Evolutionary conservation across 2,888 invertebrate species (phyloP).

Genomic region (Hyppa rectilinea): DNA sequence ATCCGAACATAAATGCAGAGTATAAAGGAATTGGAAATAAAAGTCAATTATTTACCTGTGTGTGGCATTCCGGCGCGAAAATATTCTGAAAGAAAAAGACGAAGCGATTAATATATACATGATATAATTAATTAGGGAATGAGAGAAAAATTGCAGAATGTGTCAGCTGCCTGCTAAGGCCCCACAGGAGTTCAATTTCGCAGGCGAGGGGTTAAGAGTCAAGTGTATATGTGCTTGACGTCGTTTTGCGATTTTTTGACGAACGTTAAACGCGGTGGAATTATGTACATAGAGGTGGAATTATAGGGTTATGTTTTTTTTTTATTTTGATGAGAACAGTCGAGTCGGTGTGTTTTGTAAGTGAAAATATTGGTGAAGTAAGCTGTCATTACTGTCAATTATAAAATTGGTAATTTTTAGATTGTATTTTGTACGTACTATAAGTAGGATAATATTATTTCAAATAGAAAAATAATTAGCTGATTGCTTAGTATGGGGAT

Average conservation of each 20-base stretch:
- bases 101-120: constrained; percentile 47
- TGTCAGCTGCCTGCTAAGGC: constrained; percentile 48
- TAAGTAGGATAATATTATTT: no score
- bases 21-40: constrained; percentile 44
- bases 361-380: no score
- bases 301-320: no score
- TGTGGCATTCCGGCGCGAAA: constrained; percentile 81
- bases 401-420: no score
- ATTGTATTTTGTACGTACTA: no score
- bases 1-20: constrained; percentile 2
- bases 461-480: no score
- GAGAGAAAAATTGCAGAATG: constrained; percentile 42
- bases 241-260: constrained; percentile 4
- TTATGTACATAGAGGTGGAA: no score
- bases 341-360: no score
- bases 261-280: no score
- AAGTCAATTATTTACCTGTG: constrained; percentile 78
- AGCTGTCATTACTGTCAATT: no score
- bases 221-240: background rate
- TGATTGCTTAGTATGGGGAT: no score
- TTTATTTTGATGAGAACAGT: no score
- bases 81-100: constrained; percentile 68
- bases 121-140: constrained; percentile 53
- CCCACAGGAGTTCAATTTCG: constrained; percentile 45
- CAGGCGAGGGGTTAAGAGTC: constrained; percentile 5